Conservation (phyloP, 2,797 vertebrate genomes). For the Hemitrygon akajei region DNA sequence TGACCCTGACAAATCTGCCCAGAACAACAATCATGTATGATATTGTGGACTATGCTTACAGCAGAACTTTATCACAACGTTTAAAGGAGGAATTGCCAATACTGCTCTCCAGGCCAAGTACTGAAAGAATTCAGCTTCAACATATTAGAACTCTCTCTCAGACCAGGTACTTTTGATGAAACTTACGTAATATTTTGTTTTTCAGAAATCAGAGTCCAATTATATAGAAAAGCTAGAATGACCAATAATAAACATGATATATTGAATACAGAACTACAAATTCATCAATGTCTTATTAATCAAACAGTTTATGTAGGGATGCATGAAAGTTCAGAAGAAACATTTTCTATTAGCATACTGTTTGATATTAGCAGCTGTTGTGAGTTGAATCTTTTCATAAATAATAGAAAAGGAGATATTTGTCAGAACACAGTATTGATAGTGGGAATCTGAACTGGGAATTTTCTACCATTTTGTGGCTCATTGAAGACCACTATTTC, state of each 20-base stretch:
- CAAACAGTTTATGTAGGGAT: neutral
- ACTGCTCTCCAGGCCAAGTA: conserved; percentile 48
- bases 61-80: conserved; percentile 45
- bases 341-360: neutral
- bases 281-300: neutral
- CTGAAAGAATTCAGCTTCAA: conserved; percentile 45
- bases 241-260: neutral
- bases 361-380: neutral
- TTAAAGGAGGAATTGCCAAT: conserved; percentile 51
- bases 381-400: neutral
- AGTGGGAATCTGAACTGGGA: neutral
- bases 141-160: conserved; percentile 47
- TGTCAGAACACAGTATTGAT: neutral
- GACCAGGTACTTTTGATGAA: conserved; percentile 48
- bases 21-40: conserved; percentile 47
- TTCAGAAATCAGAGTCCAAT: neutral
- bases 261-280: neutral
- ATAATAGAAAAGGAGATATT: neutral
- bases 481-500: neutral
- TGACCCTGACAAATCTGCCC: conserved; percentile 52
- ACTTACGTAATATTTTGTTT: neutral
- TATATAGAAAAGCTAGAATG: neutral
- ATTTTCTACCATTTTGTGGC: neutral
- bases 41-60: conserved; percentile 49
- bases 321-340: neutral